Evolutionary conservation across 1,140 invertebrate species (phyloP).

Genomic region (Drosophila asahinai): DNA sequence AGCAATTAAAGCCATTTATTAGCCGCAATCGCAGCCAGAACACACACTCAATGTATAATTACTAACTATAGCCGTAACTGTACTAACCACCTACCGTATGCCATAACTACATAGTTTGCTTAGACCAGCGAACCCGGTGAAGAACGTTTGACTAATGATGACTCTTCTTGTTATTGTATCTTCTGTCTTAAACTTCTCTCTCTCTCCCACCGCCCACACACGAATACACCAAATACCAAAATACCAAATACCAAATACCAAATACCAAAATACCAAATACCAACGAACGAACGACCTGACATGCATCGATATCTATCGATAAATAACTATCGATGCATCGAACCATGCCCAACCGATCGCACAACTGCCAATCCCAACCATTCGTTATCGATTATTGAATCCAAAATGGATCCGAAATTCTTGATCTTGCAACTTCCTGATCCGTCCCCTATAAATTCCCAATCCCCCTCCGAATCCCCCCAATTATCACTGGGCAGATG

Average conservation of each 20-base stretch:
- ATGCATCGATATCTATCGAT: constrained; percentile 45
- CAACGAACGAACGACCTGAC: constrained; percentile 45
- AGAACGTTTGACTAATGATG: constrained; percentile 79
- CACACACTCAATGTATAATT: constrained; percentile 54
- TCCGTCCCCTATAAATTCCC: neutral
- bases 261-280: constrained; percentile 18
- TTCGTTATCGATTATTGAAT: constrained; percentile 4
- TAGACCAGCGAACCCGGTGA: constrained; percentile 74
- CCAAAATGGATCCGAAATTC: neutral
- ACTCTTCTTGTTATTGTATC: constrained; percentile 83
- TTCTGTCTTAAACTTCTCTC: constrained; percentile 83
- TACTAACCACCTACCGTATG: constrained; percentile 64
- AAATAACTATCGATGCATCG: constrained; percentile 36
- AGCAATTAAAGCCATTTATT: constrained; percentile 8
- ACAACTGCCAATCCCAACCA: constrained; percentile 57
- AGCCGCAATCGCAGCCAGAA: constrained; percentile 17
- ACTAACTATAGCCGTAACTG: constrained; percentile 47
- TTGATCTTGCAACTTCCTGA: constrained; percentile 4
- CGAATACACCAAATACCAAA: constrained; percentile 25
- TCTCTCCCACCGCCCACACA: constrained; percentile 78
- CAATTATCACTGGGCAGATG: constrained; percentile 89
- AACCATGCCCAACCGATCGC: constrained; percentile 66
- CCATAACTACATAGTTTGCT: constrained; percentile 67
- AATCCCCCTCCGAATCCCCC: constrained; percentile 23
- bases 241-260: constrained; percentile 18